Conservation (phyloP, 2,888 invertebrate species). For the Pyrgus malvae region DNA sequence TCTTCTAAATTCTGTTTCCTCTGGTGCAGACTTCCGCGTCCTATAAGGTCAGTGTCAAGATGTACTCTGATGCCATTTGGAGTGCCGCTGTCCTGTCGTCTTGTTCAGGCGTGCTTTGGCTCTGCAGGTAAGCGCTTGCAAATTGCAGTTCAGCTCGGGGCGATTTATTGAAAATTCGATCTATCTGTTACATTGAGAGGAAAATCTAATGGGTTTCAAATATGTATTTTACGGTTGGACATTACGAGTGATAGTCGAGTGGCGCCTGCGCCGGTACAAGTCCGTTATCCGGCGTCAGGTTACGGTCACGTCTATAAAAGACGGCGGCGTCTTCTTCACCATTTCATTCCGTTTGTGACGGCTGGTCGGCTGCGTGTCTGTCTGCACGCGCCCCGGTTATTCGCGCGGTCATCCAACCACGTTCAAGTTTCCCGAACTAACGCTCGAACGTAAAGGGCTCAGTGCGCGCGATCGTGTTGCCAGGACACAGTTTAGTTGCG, state of each 20-base stretch:
- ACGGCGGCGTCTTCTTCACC: conserved; percentile 78
- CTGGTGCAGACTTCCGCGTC: conserved; percentile 6
- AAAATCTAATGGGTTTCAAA: conserved; percentile 45
- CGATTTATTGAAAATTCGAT: conserved; percentile 79
- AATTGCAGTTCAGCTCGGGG: conserved; percentile 75
- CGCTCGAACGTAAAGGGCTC: conserved; percentile 47
- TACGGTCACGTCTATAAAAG: conserved; percentile 81
- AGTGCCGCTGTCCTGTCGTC: conserved; percentile 65
- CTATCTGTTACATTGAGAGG: conserved; percentile 69
- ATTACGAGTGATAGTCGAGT: conserved; percentile 55
- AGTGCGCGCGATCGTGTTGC: conserved; percentile 60
- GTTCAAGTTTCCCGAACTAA: conserved; percentile 9
- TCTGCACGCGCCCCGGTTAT: conserved; percentile 42
- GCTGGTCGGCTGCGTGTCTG: conserved; percentile 61
- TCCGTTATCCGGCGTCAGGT: conserved; percentile 82
- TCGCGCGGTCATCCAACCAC: conserved; percentile 44
- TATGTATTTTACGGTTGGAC: conserved; percentile 49
- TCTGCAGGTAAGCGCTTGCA: conserved; percentile 59
- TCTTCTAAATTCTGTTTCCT: no score
- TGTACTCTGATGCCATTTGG: conserved; percentile 48
- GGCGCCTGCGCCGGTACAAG: conserved; percentile 53
- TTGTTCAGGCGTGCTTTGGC: conserved; percentile 49
- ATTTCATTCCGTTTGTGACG: conserved; percentile 80
- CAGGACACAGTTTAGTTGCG: conserved; percentile 68
- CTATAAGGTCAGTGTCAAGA: conserved; percentile 19